A percentile compares a stretch with the other conserved stretches of the same genome.
Evolutionary conservation across 2,888 invertebrate species (phyloP).

Genomic region (Melipona bicolor): DNA sequence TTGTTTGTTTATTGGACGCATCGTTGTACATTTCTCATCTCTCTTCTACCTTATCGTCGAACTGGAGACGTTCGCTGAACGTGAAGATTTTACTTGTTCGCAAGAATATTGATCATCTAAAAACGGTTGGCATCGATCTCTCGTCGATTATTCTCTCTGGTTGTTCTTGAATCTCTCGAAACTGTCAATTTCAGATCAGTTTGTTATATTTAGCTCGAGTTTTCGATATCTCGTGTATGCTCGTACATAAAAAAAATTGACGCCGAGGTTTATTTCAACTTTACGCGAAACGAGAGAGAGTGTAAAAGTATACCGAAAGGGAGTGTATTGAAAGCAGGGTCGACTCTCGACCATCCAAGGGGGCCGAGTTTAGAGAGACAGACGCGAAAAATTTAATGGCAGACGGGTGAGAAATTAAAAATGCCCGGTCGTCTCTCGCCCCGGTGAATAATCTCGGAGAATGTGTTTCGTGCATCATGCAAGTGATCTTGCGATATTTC

Average conservation of each 20-base stretch:
- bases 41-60: too few relatives aligned
- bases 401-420: conserved; percentile 69
- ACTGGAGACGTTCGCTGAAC: too few relatives aligned
- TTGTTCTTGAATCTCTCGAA: too few relatives aligned
- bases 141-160: not conserved
- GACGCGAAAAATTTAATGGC: conserved; percentile 41
- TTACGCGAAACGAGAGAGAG: not conserved
- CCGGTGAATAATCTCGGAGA: conserved; percentile 45
- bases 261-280: too few relatives aligned
- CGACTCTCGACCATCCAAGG: not conserved
- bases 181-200: too few relatives aligned
- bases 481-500: conserved; percentile 43
- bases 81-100: too few relatives aligned
- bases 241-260: not conserved
- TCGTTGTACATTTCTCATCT: too few relatives aligned
- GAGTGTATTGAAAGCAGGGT: not conserved
- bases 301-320: not conserved
- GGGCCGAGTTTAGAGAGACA: conserved; percentile 15
- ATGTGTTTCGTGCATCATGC: conserved; percentile 38
- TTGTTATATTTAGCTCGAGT: too few relatives aligned
- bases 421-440: conserved; percentile 52
- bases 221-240: too few relatives aligned
- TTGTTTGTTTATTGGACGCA: too few relatives aligned
- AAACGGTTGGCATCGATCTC: not conserved
- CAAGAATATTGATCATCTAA: too few relatives aligned